phyloP scores from a whole-genome alignment of 2,888 invertebrate genomes.

The Drepana falcataria region DNA sequence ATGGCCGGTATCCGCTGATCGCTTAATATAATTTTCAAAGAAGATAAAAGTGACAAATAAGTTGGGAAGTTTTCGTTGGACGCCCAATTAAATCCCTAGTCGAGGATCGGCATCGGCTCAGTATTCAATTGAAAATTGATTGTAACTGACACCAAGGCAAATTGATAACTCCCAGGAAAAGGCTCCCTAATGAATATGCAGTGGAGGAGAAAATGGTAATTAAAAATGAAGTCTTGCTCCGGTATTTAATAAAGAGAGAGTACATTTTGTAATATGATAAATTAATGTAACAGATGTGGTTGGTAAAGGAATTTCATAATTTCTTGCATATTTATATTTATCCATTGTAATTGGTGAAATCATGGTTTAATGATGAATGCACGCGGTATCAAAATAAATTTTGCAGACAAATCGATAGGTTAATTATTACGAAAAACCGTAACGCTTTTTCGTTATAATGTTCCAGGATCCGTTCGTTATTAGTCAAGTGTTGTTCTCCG shows the following conservation, averaged over 20 bases:
- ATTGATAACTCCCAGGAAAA: constrained; percentile 21
- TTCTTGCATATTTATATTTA: too few relatives aligned
- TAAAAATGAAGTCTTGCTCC: constrained; percentile 29
- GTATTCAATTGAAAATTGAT: constrained; percentile 40
- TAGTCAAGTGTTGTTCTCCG: too few relatives aligned
- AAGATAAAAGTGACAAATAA: constrained; percentile 27
- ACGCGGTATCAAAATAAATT: too few relatives aligned
- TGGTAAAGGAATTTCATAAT: neutral
- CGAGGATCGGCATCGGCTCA: constrained; percentile 21
- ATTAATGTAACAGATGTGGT: neutral
- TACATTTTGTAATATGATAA: neutral
- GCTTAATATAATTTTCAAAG: constrained; percentile 7
- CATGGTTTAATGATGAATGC: too few relatives aligned
- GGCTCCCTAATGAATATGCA: constrained; percentile 37
- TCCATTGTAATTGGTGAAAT: too few relatives aligned
- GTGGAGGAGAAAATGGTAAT: constrained; percentile 31
- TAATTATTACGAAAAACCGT: too few relatives aligned
- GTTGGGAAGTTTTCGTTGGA: constrained; percentile 31
- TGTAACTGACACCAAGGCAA: constrained; percentile 33
- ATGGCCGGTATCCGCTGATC: neutral
- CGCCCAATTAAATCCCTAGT: constrained; percentile 35
- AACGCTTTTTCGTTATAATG: too few relatives aligned
- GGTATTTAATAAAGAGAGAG: neutral
- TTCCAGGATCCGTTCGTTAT: too few relatives aligned
- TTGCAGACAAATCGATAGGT: too few relatives aligned